Conservation (phyloP, 2,113 vertebrate genomes). For the Strix uralensis region DNA sequence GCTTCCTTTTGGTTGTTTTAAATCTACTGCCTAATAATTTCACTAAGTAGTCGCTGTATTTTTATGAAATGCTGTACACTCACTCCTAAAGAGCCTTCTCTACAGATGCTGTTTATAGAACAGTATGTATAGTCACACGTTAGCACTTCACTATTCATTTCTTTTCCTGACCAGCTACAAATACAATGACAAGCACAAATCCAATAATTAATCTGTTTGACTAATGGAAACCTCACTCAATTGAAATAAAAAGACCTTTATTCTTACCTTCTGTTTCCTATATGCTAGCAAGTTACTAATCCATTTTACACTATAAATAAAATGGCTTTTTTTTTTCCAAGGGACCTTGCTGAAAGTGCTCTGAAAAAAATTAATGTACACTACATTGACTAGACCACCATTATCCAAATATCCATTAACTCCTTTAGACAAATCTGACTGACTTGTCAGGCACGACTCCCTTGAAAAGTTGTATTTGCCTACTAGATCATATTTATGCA, state of each 20-base stretch:
- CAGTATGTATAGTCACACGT: accelerated
- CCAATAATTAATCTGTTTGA: not conserved
- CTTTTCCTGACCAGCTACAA: not conserved
- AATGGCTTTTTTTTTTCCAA: not conserved
- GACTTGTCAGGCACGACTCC: not conserved
- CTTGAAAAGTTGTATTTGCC: not conserved
- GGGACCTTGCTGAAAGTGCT: not conserved
- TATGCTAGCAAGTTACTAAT: not conserved
- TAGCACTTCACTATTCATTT: not conserved
- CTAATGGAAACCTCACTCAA: not conserved
- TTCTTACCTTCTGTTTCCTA: not conserved
- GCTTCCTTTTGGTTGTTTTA: not conserved
- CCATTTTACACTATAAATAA: not conserved
- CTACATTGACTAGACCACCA: not conserved
- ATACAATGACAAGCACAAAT: not conserved
- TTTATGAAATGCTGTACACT: not conserved
- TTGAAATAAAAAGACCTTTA: not conserved
- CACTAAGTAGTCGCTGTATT: not conserved
- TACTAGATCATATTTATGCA: not conserved
- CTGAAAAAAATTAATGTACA: not conserved
- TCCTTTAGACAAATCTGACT: not conserved
- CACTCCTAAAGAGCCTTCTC: not conserved
- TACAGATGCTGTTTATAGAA: not conserved
- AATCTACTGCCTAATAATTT: not conserved
- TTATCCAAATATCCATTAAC: not conserved